phyloP scores from a whole-genome alignment of 2,888 invertebrate species.

The Anaspis maculata region DNA sequence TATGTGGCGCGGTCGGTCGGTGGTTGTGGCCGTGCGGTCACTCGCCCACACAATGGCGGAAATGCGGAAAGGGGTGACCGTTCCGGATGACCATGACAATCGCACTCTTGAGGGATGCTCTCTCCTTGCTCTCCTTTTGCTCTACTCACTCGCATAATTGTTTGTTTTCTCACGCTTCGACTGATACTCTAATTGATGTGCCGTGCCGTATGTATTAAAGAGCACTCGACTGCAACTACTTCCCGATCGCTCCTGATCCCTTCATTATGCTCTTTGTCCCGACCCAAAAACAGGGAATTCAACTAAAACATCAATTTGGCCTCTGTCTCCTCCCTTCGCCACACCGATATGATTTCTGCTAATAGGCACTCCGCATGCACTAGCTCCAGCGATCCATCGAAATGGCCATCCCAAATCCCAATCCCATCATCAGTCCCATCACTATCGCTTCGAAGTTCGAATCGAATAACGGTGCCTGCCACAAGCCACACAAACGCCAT shows the following conservation, averaged over 20 bases:
- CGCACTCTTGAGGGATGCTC: conserved; percentile 32
- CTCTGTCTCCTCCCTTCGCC: conserved; percentile 11
- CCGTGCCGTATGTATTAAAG: conserved; percentile 38
- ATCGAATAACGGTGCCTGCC: too few species aligned
- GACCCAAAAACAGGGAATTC: conserved; percentile 35
- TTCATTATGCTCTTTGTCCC: conserved; percentile 33
- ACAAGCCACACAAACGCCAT: too few species aligned
- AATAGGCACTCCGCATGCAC: conserved; percentile 29
- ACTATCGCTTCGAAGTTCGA: too few species aligned
- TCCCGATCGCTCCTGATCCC: conserved; percentile 32
- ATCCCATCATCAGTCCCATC: too few species aligned
- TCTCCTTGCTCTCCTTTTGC: conserved; percentile 12
- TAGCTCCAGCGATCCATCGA: too few species aligned
- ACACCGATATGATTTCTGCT: conserved; percentile 36
- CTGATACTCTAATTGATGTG: conserved; percentile 43
- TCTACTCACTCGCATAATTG: conserved; percentile 39
- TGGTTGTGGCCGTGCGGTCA: conserved; percentile 25
- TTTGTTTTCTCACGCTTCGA: conserved; percentile 44
- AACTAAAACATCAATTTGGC: conserved; percentile 35
- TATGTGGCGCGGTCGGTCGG: conserved; percentile 23
- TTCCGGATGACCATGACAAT: conserved; percentile 39
- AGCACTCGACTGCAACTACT: conserved; percentile 29
- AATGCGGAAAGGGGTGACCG: conserved; percentile 26
- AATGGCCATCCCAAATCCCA: too few species aligned
- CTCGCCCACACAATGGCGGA: conserved; percentile 19